Evolutionary conservation across 2,797 vertebrate genomes (phyloP).

Genomic region (Chelidonichthys spinosus): DNA sequence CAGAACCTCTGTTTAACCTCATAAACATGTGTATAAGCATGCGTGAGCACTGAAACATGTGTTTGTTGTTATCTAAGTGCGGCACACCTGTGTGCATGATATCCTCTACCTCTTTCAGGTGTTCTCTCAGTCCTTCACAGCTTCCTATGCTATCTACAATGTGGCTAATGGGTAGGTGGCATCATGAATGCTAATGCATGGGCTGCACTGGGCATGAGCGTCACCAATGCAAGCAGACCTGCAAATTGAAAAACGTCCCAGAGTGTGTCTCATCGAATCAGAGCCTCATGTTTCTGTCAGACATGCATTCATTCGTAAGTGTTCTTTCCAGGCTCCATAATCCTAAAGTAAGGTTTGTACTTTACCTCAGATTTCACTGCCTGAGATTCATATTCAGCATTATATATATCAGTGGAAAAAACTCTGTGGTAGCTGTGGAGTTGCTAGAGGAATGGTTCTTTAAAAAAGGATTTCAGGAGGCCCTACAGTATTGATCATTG

Average conservation of each 20-base stretch:
- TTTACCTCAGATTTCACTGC: conserved; percentile 64
- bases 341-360: conserved; percentile 50
- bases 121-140: conserved; percentile 89
- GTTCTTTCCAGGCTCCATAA: conserved; percentile 54
- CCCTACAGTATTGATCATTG: conserved; percentile 50
- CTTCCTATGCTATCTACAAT: conserved; percentile 87
- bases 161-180: conserved; percentile 88
- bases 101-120: conserved; percentile 87
- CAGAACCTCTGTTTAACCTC: conserved; percentile 21
- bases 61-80: conserved; percentile 63
- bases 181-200: conserved; percentile 83
- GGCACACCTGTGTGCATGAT: conserved; percentile 74
- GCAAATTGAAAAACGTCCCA: conserved; percentile 42
- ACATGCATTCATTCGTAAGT: conserved; percentile 73
- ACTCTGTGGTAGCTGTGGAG: conserved; percentile 41
- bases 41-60: conserved; percentile 58
- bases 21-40: conserved; percentile 44
- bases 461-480: conserved; percentile 45
- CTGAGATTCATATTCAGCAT: conserved; percentile 70
- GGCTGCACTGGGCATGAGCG: conserved; percentile 83
- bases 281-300: conserved; percentile 65
- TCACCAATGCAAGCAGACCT: conserved; percentile 72
- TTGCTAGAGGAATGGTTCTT: conserved; percentile 33
- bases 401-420: conserved; percentile 34
- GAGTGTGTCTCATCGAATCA: conserved; percentile 69